phyloP scores from a whole-genome alignment of 2,797 vertebrate species.

The Typhlichthys subterraneus region DNA sequence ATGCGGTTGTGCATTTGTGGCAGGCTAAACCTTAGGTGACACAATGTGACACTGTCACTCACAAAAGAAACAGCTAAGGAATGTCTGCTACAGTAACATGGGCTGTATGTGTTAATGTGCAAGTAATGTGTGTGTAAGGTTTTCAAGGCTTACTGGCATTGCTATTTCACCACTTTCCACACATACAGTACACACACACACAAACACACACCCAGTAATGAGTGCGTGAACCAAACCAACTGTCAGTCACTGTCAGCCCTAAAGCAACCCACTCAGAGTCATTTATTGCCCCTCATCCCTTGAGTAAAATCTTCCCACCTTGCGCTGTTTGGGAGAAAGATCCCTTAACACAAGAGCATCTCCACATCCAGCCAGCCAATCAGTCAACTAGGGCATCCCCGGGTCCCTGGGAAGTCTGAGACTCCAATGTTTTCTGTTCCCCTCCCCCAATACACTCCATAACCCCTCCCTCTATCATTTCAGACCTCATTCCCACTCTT shows the following conservation, averaged over 20 bases:
- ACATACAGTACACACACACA: not conserved
- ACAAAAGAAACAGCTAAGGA: too few relatives aligned
- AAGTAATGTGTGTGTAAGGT: not conserved
- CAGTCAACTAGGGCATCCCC: constrained; percentile 44
- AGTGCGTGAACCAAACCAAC: constrained; percentile 22
- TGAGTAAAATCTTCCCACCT: constrained; percentile 41
- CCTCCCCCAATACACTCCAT: constrained; percentile 10
- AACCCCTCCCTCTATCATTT: constrained; percentile 6
- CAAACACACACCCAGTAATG: constrained; percentile 2
- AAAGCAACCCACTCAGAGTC: constrained; percentile 44
- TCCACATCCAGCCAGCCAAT: constrained; percentile 36
- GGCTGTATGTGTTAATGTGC: constrained; percentile 35
- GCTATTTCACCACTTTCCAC: not conserved
- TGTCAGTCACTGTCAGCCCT: constrained; percentile 59
- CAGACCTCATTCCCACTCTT: constrained; percentile 8
- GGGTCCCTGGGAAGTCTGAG: constrained; percentile 31
- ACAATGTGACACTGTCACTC: not conserved
- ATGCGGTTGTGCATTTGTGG: too few relatives aligned
- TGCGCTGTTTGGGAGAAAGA: constrained; percentile 54
- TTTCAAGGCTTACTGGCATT: not conserved
- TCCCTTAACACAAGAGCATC: constrained; percentile 46
- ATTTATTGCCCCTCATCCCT: constrained; percentile 69
- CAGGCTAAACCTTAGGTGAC: not conserved
- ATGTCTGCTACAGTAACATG: too few relatives aligned
- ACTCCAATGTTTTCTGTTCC: constrained; percentile 32